Evolutionary conservation across 2,113 vertebrate species (phyloP), one percentile per base, ranked within the genome.

Genomic region (Seriola rivoliana): DNA sequence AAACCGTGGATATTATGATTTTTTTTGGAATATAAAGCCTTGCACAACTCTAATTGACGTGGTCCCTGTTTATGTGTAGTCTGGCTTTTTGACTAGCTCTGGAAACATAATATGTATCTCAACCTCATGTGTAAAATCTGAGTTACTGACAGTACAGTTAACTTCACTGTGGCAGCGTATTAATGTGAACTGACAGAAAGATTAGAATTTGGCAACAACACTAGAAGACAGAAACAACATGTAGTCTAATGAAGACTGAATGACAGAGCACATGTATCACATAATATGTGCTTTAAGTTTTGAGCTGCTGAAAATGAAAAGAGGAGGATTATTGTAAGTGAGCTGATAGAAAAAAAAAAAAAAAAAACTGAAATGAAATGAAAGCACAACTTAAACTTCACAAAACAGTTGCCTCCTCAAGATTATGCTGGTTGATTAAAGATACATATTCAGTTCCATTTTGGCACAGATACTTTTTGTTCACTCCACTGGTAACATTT

Each of bases 341-440:
- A 85, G 44, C 55, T 17, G 59, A 69, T 60, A 19, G 75, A 52
- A 59, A 29, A 29, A 9, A 72, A 10, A 29, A 29, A 40, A 50
- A 65, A 66, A 8, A 65, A 65, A 60, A 23, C 23, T 23, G 23
- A 9, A 72, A 10, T 60, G 1, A 82, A 52, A 72, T 32, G 6
- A 79, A 85, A 86, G 29, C n/a, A 78, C 71, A 68, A 63, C 29
- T 63, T 77, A 34, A 65, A 81, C 60, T 93, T 92, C 82, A 95
- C 94, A 95, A 95, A 96, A 95, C 46, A 91, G 19, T 93, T 95
- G 94, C 89, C 81, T 90, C 72, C 73, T 84, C 34, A 3, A 64
- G 8, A 75, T 73, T 52, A 83, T 89, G 89, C 90, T 92, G 87
- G 90, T 90, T 79, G 80, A 74, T 87, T 73, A 71, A 62, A 72